A percentile compares a stretch with the other conserved stretches of the same genome.
phyloP scores from a whole-genome alignment of 2,888 invertebrate species.

The Pheosia tremula region DNA sequence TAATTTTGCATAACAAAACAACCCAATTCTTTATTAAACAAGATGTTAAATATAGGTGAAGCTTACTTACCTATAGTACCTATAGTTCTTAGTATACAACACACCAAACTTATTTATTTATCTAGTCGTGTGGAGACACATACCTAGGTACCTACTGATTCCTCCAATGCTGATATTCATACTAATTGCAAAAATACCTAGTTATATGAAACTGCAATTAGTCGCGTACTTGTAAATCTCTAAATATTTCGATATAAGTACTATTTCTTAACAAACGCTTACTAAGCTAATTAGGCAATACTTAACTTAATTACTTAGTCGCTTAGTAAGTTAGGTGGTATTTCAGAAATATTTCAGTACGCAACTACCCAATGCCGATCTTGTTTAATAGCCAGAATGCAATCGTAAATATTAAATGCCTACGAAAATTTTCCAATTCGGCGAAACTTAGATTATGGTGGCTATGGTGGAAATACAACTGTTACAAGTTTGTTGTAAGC shows the following conservation, averaged over 20 bases:
- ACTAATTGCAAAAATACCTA: too few relatives aligned
- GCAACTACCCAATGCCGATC: slow-evolving; percentile 20
- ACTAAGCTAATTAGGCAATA: slow-evolving; percentile 27
- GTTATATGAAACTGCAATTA: not conserved
- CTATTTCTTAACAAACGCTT: not conserved
- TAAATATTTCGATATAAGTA: not conserved
- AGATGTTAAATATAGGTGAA: too few relatives aligned
- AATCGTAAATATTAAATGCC: slow-evolving; percentile 10
- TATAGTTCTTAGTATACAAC: too few relatives aligned
- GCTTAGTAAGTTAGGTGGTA: slow-evolving; percentile 19
- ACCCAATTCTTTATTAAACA: too few relatives aligned
- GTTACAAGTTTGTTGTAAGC: too few relatives aligned
- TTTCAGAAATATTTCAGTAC: slow-evolving; percentile 19
- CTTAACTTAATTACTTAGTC: slow-evolving; percentile 35
- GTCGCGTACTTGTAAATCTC: not conserved
- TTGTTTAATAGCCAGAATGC: slow-evolving; percentile 19
- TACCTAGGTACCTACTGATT: too few relatives aligned
- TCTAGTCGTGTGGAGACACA: too few relatives aligned
- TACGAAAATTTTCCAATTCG: slow-evolving; percentile 1
- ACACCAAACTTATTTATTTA: too few relatives aligned
- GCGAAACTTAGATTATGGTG: not conserved
- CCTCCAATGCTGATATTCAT: too few relatives aligned
- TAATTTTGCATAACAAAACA: too few relatives aligned
- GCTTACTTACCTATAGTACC: too few relatives aligned
- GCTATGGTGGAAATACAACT: not conserved